Conservation (phyloP, 2,888 invertebrate genomes). For the Hirtodrosophila cameraria region DNA sequence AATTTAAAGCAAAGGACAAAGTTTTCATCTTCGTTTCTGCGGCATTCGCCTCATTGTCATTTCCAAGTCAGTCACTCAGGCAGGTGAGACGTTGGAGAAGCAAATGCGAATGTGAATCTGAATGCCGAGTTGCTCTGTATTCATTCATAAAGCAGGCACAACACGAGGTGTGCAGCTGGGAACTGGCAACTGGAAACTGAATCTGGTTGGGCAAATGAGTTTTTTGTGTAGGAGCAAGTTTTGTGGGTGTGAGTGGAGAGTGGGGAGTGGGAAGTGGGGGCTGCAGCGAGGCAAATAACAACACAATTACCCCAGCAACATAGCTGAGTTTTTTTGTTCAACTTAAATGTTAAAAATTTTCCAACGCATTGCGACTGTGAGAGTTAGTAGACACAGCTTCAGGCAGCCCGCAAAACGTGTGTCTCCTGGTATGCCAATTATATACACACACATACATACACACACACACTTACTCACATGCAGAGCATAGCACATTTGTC, state of each 20-base stretch:
- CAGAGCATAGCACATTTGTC: constrained; percentile 52
- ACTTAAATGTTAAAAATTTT: constrained; percentile 61
- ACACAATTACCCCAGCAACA: constrained; percentile 61
- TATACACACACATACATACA: constrained; percentile 20
- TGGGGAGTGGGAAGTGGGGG: background rate
- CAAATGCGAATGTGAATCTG: constrained; percentile 19
- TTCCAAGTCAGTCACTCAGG: constrained; percentile 27
- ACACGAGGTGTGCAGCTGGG: constrained; percentile 19
- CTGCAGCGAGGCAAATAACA: constrained; percentile 55
- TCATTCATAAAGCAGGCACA: constrained; percentile 60
- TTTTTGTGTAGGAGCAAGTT: constrained; percentile 44
- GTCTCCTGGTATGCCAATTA: constrained; percentile 56
- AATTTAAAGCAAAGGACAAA: constrained; percentile 58
- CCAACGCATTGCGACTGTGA: constrained; percentile 30
- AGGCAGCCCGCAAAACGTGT: constrained; percentile 41
- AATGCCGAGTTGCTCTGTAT: constrained; percentile 51
- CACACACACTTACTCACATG: constrained; percentile 3
- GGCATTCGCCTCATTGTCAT: constrained; percentile 61
- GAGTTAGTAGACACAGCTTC: constrained; percentile 14
- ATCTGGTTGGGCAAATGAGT: constrained; percentile 54
- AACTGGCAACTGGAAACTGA: constrained; percentile 22
- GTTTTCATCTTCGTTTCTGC: constrained; percentile 57
- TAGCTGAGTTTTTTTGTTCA: constrained; percentile 48
- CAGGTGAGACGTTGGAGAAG: constrained; percentile 40
- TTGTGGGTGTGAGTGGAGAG: background rate